Evolutionary conservation across 2,113 vertebrate genomes (phyloP), one percentile per base, ranked within the genome.

Genomic region (Gymnogyps californianus): DNA sequence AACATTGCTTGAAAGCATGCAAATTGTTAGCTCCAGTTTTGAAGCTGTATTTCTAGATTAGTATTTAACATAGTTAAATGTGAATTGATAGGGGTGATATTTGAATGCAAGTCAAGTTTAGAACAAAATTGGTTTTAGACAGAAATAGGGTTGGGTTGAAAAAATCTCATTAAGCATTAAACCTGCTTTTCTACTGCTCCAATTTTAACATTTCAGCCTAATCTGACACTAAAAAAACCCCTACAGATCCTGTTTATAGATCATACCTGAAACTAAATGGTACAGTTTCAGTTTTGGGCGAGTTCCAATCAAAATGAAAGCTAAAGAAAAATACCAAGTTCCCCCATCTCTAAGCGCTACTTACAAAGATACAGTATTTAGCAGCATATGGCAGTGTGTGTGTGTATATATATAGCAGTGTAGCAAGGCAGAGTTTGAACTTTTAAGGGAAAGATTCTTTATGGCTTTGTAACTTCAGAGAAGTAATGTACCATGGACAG

Each of bases 1-100:
- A 95, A 86, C 38, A 55, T 64, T 40, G 22, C 92, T 94, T 97
- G 93, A 94, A 96, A 96, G 86, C 85, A 94, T 93, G 67, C 90
- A 90, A 95, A 90, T 55, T 86, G 25, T 92, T 92, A 86, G 78
- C 64, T 88, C 75, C 9, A 1, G 18, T 19, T 94, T 96, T 89
- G 64, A 83, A 55, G 80, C 67, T 93, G 12, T 94, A 67, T 74
- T 89, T 96, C 66, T 90, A 78, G 67, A 87, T 74, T 83, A 93
- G 55, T 71, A 64, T 64, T 88, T 86, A 83, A 70, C 49, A 66
- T 59, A 88, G 59, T 34, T 55, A 86, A 78, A 90, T 83, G n/a
- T 64, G 55, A 81, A 90, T 80, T 86, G 64, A 86, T 93, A 55
- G 20, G 19, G 46, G 21, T 28, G 22, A 25, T 77, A 82, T 74